These are phyloP conservation scores for Ranitomeya imitator DNA, from an alignment of 2,113 vertebrate species.

Conservation along the genomic window DNA sequence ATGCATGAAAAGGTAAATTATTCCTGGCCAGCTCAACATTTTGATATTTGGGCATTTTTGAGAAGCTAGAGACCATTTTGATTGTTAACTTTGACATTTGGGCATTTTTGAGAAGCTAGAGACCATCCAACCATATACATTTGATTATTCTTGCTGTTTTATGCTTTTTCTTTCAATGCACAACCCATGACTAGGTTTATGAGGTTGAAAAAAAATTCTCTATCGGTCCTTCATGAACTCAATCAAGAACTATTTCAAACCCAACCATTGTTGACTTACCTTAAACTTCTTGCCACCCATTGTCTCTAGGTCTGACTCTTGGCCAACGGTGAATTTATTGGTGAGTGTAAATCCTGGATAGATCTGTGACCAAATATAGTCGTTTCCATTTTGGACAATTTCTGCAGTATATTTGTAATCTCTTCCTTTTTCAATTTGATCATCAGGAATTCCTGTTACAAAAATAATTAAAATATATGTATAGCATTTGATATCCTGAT, in stretches of 20 bases:
- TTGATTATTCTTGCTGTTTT: neutral
- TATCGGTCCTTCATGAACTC: neutral
- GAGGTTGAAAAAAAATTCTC: neutral
- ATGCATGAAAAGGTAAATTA: neutral
- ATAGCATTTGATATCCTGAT: neutral
- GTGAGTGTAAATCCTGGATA: constrained; percentile 78
- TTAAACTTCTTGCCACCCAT: constrained; percentile 93
- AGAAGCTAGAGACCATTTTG: neutral
- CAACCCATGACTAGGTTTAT: neutral
- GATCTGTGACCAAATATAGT: constrained; percentile 83
- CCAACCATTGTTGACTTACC: constrained; percentile 69
- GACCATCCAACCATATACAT: neutral
- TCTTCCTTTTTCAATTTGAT: constrained; percentile 75
- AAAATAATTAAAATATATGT: neutral
- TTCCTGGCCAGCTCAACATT: neutral
- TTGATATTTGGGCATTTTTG: no score
- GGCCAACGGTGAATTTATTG: constrained; percentile 84
- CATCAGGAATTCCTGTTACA: constrained; percentile 78
- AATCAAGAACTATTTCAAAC: neutral
- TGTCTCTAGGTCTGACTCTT: constrained; percentile 87
- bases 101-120: neutral
- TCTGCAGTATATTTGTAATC: constrained; percentile 86
- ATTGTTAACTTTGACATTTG: neutral
- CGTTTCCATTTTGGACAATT: constrained; percentile 82
- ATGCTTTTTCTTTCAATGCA: neutral